These are phyloP conservation scores for Numida meleagris DNA, from an alignment of 2,113 vertebrate genomes.

Conservation along the genomic window DNA sequence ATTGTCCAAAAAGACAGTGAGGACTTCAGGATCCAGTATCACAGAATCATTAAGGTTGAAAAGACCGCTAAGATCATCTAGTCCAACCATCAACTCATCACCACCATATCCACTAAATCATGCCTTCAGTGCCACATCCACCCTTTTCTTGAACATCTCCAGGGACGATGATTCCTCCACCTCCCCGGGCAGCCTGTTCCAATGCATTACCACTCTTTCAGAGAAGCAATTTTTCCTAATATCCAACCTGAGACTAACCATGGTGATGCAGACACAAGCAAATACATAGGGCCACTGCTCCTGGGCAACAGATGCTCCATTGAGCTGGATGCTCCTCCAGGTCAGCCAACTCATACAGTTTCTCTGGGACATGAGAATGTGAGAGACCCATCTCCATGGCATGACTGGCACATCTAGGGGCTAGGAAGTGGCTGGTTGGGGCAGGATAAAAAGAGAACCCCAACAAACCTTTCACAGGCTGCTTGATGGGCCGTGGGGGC, in stretches of 20 bases:
- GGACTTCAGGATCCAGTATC: too few species aligned
- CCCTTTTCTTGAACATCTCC: too few species aligned
- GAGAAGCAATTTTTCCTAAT: too few species aligned
- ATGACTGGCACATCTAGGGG: neutral
- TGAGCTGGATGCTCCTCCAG: neutral
- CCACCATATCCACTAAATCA: too few species aligned
- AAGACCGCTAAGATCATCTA: too few species aligned
- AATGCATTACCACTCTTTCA: too few species aligned
- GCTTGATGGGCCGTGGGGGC: slow-evolving; percentile 79
- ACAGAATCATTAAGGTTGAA: too few species aligned
- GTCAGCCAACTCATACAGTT: neutral
- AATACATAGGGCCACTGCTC: neutral
- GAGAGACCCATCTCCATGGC: neutral
- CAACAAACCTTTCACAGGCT: slow-evolving; percentile 47
- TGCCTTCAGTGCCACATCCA: too few species aligned
- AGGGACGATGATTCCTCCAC: too few species aligned
- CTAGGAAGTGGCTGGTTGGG: neutral
- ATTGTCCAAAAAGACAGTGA: too few species aligned
- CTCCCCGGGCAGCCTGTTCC: too few species aligned
- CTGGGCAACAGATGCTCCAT: neutral
- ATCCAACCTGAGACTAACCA: neutral
- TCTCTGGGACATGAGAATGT: neutral
- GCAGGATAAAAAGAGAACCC: neutral
- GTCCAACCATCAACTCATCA: too few species aligned
- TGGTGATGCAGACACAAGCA: neutral